Percentiles rank a stretch among this genome's conserved stretches.
Evolutionary conservation across 1,140 invertebrate species (phyloP).

Genomic region (Callitettix versicolor): DNA sequence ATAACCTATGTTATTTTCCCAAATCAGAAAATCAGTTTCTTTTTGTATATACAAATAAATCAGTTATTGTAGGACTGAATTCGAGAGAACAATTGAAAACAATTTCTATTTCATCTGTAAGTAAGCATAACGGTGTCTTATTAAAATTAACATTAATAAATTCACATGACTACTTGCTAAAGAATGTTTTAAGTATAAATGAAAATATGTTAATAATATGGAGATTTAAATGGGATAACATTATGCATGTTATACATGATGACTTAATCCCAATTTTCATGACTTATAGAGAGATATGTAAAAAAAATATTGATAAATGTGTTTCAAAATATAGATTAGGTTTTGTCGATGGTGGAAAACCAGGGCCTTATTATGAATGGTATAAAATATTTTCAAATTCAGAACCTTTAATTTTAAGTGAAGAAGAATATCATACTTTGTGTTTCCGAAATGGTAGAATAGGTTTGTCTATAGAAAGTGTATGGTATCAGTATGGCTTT

Average conservation of each 20-base stretch:
- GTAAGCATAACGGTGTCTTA: constrained; percentile 19
- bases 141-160: constrained; percentile 18
- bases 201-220: constrained; percentile 19
- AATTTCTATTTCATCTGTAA: constrained; percentile 21
- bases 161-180: not conserved
- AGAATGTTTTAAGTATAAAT: constrained; percentile 1
- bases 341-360: constrained; percentile 21
- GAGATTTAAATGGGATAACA: constrained; percentile 43
- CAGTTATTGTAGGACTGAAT: constrained; percentile 20
- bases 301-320: constrained; percentile 27
- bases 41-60: constrained; percentile 20
- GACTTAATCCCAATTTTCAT: constrained; percentile 40
- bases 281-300: constrained; percentile 31
- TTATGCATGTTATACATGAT: constrained; percentile 48
- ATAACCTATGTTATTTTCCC: constrained; percentile 24
- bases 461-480: constrained; percentile 34
- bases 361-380: constrained; percentile 19
- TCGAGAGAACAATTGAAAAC: constrained; percentile 18
- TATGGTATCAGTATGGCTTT: constrained; percentile 45
- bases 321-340: constrained; percentile 17
- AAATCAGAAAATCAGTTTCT: constrained; percentile 18
- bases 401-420: constrained; percentile 14
- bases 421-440: constrained; percentile 2
- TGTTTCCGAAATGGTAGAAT: constrained; percentile 35
- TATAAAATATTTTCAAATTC: constrained; percentile 22